Evolutionary conservation across 2,113 vertebrate genomes (phyloP).

Genomic region (Bucco capensis): DNA sequence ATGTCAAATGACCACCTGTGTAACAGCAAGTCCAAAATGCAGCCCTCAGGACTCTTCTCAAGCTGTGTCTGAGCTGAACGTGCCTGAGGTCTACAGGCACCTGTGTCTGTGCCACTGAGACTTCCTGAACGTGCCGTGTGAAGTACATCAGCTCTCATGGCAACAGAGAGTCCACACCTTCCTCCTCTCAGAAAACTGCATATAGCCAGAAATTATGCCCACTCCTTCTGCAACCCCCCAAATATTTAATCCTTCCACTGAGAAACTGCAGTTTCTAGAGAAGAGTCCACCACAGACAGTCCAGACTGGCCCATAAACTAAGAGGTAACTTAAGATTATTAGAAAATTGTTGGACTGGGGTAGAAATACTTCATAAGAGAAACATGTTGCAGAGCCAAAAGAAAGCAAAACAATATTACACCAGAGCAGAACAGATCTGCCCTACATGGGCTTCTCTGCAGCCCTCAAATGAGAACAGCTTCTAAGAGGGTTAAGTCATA

Average conservation of each 20-base stretch:
- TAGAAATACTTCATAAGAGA: not conserved
- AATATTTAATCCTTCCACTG: not conserved
- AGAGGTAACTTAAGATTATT: not conserved
- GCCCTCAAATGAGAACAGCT: not conserved
- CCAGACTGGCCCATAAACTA: not conserved
- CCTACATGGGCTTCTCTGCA: not conserved
- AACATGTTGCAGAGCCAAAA: not conserved
- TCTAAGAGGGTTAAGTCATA: not conserved
- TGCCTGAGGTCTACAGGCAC: not conserved
- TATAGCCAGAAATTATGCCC: not conserved
- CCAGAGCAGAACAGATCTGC: not conserved
- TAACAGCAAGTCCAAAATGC: not conserved
- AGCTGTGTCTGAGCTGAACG: not conserved
- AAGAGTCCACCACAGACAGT: not conserved
- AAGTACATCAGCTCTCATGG: not conserved
- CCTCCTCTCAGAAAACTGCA: not conserved
- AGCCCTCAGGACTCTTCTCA: not conserved
- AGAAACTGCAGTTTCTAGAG: not conserved
- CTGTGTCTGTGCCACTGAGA: not conserved
- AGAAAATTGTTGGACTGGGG: not conserved
- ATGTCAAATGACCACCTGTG: rapidly evolving
- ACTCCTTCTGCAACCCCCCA: not conserved
- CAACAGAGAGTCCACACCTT: not conserved
- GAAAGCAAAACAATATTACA: not conserved
- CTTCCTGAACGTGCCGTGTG: not conserved